These are phyloP conservation scores for Leptoteleia sp. DNA, from an alignment of 1,140 invertebrate species.

Conservation along the genomic window DNA sequence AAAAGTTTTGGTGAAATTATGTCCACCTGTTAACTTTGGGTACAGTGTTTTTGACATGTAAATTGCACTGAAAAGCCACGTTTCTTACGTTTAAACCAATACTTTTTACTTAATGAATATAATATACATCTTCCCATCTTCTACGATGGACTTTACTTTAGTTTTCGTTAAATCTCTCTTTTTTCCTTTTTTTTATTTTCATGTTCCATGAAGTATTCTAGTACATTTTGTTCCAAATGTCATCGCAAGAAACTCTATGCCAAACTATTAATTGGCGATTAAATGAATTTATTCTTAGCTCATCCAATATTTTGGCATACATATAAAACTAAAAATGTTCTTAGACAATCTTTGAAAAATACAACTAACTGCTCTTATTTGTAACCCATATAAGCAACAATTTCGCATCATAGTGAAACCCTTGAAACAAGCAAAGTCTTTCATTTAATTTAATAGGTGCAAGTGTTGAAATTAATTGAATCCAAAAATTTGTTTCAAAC, in stretches of 20 bases:
- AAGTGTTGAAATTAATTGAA: too few species aligned
- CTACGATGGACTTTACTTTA: conserved; percentile 34
- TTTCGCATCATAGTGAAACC: conserved; percentile 8
- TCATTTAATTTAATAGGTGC: too few species aligned
- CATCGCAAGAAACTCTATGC: conserved; percentile 14
- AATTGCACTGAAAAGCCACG: too few species aligned
- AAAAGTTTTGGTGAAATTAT: too few species aligned
- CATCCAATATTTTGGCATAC: conserved; percentile 13
- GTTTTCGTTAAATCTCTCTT: conserved; percentile 51
- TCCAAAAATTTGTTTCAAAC: too few species aligned
- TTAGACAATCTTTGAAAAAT: conserved; percentile 44
- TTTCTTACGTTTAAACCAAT: conserved; percentile 52
- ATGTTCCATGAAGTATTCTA: conserved; percentile 19
- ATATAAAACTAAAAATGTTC: conserved; percentile 29
- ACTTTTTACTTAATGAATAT: conserved; percentile 59
- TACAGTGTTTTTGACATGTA: too few species aligned
- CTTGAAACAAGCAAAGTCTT: too few species aligned
- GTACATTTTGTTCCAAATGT: conserved; percentile 25
- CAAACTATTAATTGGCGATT: conserved; percentile 10
- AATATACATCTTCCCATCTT: conserved; percentile 50
- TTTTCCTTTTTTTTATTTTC: too few species aligned
- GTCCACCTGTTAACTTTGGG: too few species aligned
- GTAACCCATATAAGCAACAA: conserved; percentile 53
- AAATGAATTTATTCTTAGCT: conserved; percentile 40
- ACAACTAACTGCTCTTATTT: conserved; percentile 40